Conservation (phyloP, 2,113 vertebrate species). For the Callocephalon fimbriatum region DNA sequence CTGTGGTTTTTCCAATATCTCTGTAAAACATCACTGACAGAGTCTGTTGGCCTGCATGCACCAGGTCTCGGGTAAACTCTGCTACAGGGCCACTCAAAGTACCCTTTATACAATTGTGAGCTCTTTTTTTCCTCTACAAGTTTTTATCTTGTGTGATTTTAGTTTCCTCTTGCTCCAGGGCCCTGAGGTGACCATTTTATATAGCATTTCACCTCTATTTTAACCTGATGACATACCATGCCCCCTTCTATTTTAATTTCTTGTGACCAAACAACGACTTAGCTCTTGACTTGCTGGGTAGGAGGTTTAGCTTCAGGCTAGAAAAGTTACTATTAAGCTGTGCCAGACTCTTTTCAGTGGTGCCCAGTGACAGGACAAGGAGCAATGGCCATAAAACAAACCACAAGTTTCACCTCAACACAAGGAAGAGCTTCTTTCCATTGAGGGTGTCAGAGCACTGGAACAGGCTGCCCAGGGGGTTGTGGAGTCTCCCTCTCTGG, state of each 20-base stretch:
- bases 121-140: background rate
- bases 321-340: background rate
- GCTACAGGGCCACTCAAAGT: background rate
- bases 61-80: background rate
- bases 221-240: background rate
- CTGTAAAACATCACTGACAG: slow-evolving; percentile 27
- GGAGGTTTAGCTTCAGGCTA: background rate
- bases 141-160: background rate
- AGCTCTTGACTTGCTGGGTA: background rate
- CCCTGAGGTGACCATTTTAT: background rate
- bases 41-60: background rate
- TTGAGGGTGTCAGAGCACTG: background rate
- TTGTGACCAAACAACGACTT: background rate
- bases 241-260: background rate
- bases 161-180: background rate
- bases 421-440: background rate
- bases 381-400: background rate
- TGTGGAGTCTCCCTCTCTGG: background rate
- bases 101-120: background rate
- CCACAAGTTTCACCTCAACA: background rate
- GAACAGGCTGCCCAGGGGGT: background rate
- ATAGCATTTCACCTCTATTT: background rate
- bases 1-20: slow-evolving; percentile 47
- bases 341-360: background rate
- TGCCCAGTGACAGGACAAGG: background rate